Conservation (phyloP, 2,113 vertebrate genomes). For the Hydrolagus affinis region DNA sequence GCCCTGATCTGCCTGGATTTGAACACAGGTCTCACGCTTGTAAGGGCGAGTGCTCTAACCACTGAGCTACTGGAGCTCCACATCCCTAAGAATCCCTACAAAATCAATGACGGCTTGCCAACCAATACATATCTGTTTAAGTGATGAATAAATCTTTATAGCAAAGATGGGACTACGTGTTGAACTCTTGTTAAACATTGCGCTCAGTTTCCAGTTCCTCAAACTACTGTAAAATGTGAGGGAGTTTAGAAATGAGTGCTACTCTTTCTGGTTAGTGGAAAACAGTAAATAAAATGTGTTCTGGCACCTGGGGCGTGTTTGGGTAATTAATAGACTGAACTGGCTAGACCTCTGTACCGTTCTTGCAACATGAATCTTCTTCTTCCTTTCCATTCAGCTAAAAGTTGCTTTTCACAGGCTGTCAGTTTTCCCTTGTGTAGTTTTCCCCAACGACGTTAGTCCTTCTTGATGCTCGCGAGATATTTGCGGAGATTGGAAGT, state of each 20-base stretch:
- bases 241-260: not conserved
- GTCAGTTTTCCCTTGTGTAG: conserved; percentile 28
- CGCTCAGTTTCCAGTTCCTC: not conserved
- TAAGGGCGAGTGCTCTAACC: too few relatives aligned
- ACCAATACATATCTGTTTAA: not conserved
- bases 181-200: not conserved
- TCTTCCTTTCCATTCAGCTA: not conserved
- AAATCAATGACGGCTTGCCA: not conserved
- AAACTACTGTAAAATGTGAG: not conserved
- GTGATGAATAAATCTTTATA: not conserved
- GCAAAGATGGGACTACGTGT: too few relatives aligned
- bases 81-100: not conserved
- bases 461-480: conserved; percentile 23
- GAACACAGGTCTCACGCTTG: too few relatives aligned
- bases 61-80: too few relatives aligned
- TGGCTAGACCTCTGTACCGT: not conserved
- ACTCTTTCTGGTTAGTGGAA: not conserved
- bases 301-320: not conserved
- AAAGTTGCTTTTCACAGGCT: not conserved
- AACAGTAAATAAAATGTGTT: not conserved
- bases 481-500: conserved; percentile 35
- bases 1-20: too few relatives aligned
- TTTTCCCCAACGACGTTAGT: conserved; percentile 32
- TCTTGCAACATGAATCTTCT: not conserved
- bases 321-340: not conserved